Percentiles rank a stretch among this genome's conserved stretches.
Evolutionary conservation across 2,888 invertebrate species (phyloP).

Genomic region (Mythimna vitellina): DNA sequence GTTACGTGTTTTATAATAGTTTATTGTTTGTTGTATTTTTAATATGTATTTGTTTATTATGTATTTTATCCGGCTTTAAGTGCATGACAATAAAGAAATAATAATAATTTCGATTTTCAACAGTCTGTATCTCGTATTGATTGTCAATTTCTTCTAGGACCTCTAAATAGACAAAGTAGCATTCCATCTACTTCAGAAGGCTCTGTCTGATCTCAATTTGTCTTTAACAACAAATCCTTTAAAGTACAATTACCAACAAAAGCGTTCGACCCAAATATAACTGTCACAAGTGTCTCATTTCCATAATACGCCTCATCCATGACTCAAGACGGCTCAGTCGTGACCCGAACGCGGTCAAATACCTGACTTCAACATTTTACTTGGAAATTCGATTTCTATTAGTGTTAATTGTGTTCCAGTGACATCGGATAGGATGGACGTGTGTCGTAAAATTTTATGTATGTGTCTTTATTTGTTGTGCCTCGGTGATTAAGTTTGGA

Average conservation of each 20-base stretch:
- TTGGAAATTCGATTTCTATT: constrained; percentile 63
- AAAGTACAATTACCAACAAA: constrained; percentile 1
- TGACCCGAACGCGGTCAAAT: constrained; percentile 44
- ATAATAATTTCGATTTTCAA: too few species aligned
- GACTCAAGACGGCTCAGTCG: constrained; percentile 38
- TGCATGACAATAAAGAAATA: too few species aligned
- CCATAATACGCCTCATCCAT: constrained; percentile 23
- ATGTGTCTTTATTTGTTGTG: constrained; percentile 56
- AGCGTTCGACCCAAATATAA: background rate
- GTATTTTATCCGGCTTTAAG: too few species aligned
- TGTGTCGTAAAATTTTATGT: constrained; percentile 64
- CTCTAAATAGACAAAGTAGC: background rate
- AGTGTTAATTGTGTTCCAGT: constrained; percentile 60
- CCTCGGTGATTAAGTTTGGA: constrained; percentile 50
- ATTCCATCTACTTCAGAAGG: too few species aligned
- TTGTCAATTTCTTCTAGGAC: background rate
- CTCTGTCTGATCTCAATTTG: too few species aligned
- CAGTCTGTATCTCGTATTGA: too few species aligned
- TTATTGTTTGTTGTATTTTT: too few species aligned
- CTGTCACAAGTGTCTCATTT: constrained; percentile 13
- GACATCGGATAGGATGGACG: constrained; percentile 56
- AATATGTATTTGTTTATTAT: too few species aligned
- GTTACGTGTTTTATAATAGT: too few species aligned
- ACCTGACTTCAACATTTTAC: constrained; percentile 54
- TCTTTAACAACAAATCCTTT: too few species aligned